These are phyloP conservation scores for Muscina levida DNA, from an alignment of 2,888 invertebrate genomes.

Conservation along the genomic window DNA sequence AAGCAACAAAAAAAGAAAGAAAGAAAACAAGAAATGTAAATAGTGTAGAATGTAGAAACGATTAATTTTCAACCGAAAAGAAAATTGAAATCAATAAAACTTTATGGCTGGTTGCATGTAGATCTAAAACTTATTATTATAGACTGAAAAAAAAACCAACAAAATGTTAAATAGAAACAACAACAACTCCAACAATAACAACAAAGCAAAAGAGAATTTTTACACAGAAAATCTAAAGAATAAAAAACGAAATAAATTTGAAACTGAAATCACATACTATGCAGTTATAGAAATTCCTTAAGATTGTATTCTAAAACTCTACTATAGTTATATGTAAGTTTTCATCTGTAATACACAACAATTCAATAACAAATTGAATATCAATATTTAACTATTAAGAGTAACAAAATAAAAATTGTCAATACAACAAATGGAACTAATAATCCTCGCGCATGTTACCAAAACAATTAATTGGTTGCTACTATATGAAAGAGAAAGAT, in stretches of 20 bases:
- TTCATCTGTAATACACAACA: constrained; percentile 8
- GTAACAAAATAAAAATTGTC: constrained; percentile 28
- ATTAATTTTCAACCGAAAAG: not conserved
- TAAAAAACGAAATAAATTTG: constrained; percentile 43
- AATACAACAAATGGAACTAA: constrained; percentile 65
- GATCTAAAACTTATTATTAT: constrained; percentile 63
- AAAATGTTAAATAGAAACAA: constrained; percentile 3
- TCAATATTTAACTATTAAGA: not conserved
- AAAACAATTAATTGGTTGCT: constrained; percentile 63
- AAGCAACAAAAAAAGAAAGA: constrained; percentile 26
- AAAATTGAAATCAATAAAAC: constrained; percentile 26
- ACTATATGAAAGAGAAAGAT: constrained; percentile 48
- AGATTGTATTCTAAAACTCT: constrained; percentile 17
- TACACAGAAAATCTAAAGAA: constrained; percentile 34
- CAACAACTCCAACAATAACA: no score
- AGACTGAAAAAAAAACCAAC: constrained; percentile 59
- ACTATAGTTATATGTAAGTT: not conserved
- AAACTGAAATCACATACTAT: constrained; percentile 28
- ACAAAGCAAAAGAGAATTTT: constrained; percentile 19
- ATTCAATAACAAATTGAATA: not conserved
- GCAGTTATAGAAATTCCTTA: constrained; percentile 32
- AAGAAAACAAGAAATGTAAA: constrained; percentile 26
- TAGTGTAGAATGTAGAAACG: constrained; percentile 33
- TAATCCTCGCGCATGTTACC: constrained; percentile 67
- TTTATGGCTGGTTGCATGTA: constrained; percentile 59